Evolutionary conservation across 2,113 vertebrate genomes (phyloP), one percentile per base, ranked within the genome.

Genomic region (Crypturellus undulatus): DNA sequence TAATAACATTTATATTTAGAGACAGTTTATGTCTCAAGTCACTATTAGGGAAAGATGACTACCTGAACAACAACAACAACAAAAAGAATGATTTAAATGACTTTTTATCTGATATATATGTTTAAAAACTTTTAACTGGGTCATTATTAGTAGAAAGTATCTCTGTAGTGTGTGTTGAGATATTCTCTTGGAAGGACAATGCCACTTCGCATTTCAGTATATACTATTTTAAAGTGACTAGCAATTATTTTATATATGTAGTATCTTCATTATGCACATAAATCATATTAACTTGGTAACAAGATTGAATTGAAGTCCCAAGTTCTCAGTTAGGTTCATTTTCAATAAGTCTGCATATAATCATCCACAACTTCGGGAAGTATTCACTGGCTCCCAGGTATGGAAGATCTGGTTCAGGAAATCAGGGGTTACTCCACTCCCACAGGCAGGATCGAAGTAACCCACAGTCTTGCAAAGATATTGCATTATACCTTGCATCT

Each of bases 391-490:
- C 2, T 51, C 12, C 10, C 32, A 42, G 11, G 2, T 34, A 19
- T 7, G 9, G 72, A 49, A 69, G 4, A 28, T 56, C 28, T 56
- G 28, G 1, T 24, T 68, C 21, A 51, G 11, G 38, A 24, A 86
- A 16, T 0, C 68, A 26, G 75, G 15, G 54, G 12, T 3, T 18
- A n/a, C 24, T 63, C 9, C 12, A 32, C 16, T 73, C 11, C 10
- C 19, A 26, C 1, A 6, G 7, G 22, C 22, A 47, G 12, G 6
- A 36, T 34, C 42, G 30, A 43, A 64, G 7, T 34, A 9, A 22
- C 8, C 3, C 8, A 5, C n/a, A 49, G 12, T 4, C 14, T 82
- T 71, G 4, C 3, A 67, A 49, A 0, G 0, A 8, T 36, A 25
- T 49, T 84, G 70, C 9, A 49, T 19, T 3, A 65, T 15, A 47